Base-by-base conservation (phyloP, 2,113 vertebrate genomes). In the Carlito syrichta region DNA sequence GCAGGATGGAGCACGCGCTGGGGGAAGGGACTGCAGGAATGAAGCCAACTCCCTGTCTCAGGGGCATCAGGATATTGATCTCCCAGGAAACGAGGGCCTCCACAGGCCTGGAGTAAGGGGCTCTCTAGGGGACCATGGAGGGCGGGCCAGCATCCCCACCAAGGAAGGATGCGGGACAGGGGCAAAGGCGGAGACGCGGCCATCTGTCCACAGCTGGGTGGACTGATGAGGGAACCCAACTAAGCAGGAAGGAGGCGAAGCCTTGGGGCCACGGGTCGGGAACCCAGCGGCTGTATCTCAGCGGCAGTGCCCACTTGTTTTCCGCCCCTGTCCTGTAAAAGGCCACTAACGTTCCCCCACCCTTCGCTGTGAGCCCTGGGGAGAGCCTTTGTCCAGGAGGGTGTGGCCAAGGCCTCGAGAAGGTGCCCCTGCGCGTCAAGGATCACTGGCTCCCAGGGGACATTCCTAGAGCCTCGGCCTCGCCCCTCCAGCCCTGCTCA, bases 401-500 rank as follows among this genome's bases (percentile, higher is more conserved):
- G 30, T 8, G 45, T 20, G 8, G 62, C 45, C 94, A 60, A 54
- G 48, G 78, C 85, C 78, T 82, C 22, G 22, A 56, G 94, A 63
- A 87, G 86, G 87, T 38, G 5, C 50, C n/a, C 74, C 68, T 35
- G 86, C n/a, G 16, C 8, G 40, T 35, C n/a, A 12, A 32, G 76
- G 71, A 23, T 77, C 4, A 43, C 89, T 82, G 96, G 12, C 35
- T 43, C 96, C 95, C 78, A 20, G 83, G 94, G 66, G 82, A 63
- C 89, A 43, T 11, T 27, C 62, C 86, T 6, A 50, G 66, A 78
- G 69, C 84, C 88, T 82, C 16, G 16, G 2, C 60, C 94, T 76
- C 23, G 0, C 58, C 7, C 92, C 86, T 82, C 78, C 96, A 90
- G 25, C 92, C 94, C 87, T 87, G 52, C 98, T 97, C 98, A 99